A percentile compares a stretch with the other conserved stretches of the same genome.
Evolutionary conservation across 2,888 invertebrate genomes (phyloP).

Genomic region (Celastrina argiolus): DNA sequence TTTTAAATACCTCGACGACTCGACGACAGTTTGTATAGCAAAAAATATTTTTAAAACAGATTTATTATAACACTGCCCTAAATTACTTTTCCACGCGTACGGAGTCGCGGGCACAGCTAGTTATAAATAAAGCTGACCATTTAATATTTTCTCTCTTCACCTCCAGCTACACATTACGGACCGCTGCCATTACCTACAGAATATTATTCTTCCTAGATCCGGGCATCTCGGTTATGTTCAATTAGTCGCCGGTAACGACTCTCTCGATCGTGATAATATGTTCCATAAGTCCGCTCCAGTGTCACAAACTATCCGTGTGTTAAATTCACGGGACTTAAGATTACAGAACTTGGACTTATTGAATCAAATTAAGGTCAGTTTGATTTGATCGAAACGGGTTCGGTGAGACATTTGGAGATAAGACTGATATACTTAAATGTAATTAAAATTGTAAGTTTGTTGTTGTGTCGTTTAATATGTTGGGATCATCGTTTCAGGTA

Average conservation of each 20-base stretch:
- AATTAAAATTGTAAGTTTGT: not conserved
- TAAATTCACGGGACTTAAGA: conserved; percentile 7
- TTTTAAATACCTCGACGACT: no score
- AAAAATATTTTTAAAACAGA: no score
- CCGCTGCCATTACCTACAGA: not conserved
- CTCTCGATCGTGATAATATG: conserved; percentile 20
- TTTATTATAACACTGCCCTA: no score
- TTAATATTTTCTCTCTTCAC: not conserved
- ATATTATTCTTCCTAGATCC: conserved; percentile 7
- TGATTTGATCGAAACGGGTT: not conserved
- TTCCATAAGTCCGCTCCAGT: conserved; percentile 10
- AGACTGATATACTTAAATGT: not conserved
- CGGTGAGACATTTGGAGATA: not conserved
- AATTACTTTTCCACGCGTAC: no score
- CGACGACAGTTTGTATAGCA: no score
- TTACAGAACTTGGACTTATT: not conserved
- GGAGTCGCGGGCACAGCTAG: no score
- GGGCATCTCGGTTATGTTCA: conserved; percentile 14
- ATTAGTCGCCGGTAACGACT: conserved; percentile 12
- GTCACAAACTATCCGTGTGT: conserved; percentile 8
- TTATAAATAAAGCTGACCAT: not conserved
- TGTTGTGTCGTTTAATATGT: no score
- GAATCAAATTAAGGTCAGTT: conserved; percentile 8
- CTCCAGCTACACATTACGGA: not conserved
- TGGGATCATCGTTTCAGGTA: no score